Percentiles rank a stretch among this genome's conserved stretches.
These are phyloP conservation scores for Saimiri boliviensis DNA, from an alignment of 2,113 vertebrate genomes.

Conservation along the genomic window DNA sequence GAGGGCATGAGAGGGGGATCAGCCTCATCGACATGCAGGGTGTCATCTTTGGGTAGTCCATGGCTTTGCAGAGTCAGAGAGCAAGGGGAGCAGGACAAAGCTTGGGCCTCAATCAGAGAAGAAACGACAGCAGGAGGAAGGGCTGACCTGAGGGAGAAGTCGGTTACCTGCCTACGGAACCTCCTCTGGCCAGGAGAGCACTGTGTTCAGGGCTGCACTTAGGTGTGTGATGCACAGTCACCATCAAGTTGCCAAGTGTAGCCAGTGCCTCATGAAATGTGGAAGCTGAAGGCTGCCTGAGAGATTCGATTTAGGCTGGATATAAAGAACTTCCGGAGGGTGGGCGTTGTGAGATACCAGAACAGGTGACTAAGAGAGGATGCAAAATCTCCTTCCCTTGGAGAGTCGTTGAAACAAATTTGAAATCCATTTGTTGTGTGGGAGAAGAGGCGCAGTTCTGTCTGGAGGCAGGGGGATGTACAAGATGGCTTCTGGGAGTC, in stretches of 20 bases:
- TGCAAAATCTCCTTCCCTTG: not conserved
- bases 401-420: conserved; percentile 40
- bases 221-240: too few relatives aligned
- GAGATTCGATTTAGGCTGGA: not conserved
- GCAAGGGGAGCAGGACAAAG: rapidly evolving
- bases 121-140: not conserved
- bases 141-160: rapidly evolving
- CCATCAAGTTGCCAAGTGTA: not conserved
- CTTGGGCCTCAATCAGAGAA: not conserved
- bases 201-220: not conserved
- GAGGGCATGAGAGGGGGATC: conserved; percentile 44
- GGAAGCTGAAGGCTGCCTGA: not conserved
- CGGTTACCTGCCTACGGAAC: rapidly evolving
- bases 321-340: not conserved
- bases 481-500: not conserved
- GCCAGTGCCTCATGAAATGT: not conserved
- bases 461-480: conserved; percentile 15
- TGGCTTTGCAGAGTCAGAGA: not conserved
- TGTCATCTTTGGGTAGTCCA: not conserved
- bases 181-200: rapidly evolving
- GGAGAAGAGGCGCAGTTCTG: not conserved
- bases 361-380: conserved; percentile 57
- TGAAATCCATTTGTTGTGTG: conserved; percentile 43
- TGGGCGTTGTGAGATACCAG: conserved; percentile 46
- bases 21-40: not conserved